Percentiles rank a stretch among this genome's conserved stretches.
phyloP scores from a whole-genome alignment of 2,113 vertebrate species.

The Choloepus hoffmanni region DNA sequence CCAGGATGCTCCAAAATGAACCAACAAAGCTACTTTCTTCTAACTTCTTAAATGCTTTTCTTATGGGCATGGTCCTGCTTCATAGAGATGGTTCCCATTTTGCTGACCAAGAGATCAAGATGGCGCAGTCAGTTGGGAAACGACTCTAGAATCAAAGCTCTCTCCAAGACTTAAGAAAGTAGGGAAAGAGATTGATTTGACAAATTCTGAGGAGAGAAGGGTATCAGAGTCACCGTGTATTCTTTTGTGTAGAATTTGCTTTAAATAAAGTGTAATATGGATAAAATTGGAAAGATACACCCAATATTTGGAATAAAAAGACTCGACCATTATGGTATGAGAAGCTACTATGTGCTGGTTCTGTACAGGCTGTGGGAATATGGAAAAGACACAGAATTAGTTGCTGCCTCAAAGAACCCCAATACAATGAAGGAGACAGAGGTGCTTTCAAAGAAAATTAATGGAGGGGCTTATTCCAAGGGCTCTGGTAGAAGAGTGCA shows the following conservation, averaged over 20 bases:
- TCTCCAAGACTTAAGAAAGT: neutral
- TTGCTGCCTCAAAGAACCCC: neutral
- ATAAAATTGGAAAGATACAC: neutral
- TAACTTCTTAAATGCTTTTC: neutral
- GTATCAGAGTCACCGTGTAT: neutral
- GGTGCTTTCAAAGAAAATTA: neutral
- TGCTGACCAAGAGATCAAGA: neutral
- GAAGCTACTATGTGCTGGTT: neutral
- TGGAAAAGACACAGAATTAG: neutral
- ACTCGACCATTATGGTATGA: neutral
- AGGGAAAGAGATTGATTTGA: no score
- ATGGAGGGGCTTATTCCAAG: fast-evolving
- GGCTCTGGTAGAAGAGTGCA: no score
- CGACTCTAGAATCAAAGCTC: neutral
- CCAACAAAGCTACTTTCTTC: neutral
- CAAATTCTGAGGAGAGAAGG: neutral
- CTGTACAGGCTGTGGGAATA: neutral
- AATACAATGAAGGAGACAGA: fast-evolving
- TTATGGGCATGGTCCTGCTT: neutral
- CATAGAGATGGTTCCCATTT: neutral
- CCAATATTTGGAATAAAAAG: neutral
- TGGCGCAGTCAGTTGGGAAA: neutral
- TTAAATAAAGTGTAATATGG: fast-evolving
- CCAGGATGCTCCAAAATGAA: neutral
- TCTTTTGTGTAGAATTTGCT: neutral